Conservation (phyloP, 2,888 invertebrate species). For the Pherbina coryleti region DNA sequence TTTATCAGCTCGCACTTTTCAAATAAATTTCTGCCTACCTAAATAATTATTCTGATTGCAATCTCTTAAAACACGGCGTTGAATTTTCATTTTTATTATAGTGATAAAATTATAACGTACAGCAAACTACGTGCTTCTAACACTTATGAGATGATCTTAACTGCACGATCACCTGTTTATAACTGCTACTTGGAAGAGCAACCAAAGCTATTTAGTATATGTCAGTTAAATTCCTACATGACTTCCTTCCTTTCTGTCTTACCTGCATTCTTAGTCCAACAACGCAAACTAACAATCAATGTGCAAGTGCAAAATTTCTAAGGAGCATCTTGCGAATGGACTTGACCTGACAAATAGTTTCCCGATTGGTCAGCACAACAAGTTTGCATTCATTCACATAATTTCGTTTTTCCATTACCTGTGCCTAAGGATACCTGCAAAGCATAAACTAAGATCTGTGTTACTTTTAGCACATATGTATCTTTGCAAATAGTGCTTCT, state of each 20-base stretch:
- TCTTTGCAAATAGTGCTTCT: slow-evolving; percentile 36
- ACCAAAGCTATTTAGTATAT: slow-evolving; percentile 49
- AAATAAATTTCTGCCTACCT: slow-evolving; percentile 45
- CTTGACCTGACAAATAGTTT: neutral
- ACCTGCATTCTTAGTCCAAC: neutral
- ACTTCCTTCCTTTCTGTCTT: neutral
- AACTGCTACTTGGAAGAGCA: slow-evolving; percentile 50
- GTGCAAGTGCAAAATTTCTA: slow-evolving; percentile 47
- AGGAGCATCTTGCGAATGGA: neutral
- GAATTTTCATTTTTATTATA: slow-evolving; percentile 48
- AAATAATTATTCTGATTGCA: slow-evolving; percentile 48
- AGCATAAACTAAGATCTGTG: slow-evolving; percentile 39
- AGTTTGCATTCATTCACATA: neutral
- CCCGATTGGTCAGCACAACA: slow-evolving; percentile 38
- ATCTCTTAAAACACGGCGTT: slow-evolving; percentile 50
- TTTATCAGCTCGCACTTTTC: neutral
- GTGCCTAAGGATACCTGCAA: neutral
- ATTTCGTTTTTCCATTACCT: neutral
- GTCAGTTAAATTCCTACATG: neutral
- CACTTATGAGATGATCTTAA: slow-evolving; percentile 47
- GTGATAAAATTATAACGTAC: neutral
- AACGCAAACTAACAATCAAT: neutral
- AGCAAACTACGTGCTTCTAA: neutral
- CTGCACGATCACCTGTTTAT: slow-evolving; percentile 62
- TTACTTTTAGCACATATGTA: slow-evolving; percentile 6